Conservation (phyloP, 2,797 vertebrate species). For the Chromis chromis region DNA sequence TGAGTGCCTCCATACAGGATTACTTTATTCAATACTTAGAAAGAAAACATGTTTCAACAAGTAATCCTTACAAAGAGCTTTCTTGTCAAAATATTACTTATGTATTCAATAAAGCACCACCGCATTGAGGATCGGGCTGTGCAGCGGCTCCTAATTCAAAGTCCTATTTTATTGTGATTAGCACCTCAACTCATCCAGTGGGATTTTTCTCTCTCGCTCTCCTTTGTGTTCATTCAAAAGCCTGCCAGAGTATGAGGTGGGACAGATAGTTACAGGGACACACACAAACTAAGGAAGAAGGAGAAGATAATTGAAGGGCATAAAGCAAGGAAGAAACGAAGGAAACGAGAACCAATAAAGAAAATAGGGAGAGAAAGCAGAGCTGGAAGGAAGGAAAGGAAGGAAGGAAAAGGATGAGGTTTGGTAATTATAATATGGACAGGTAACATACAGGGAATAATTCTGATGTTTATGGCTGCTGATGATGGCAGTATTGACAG, state of each 20-base stretch:
- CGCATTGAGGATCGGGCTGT: background rate
- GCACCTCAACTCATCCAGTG: constrained; percentile 30
- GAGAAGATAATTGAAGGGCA: constrained; percentile 23
- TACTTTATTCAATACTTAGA: constrained; percentile 49
- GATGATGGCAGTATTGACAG: constrained; percentile 45
- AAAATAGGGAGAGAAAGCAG: background rate
- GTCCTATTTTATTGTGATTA: constrained; percentile 55
- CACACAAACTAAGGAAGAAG: background rate
- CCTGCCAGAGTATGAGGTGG: constrained; percentile 15
- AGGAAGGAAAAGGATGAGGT: constrained; percentile 3
- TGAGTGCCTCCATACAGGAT: constrained; percentile 46
- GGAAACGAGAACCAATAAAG: constrained; percentile 1
- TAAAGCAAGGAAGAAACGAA: constrained; percentile 15
- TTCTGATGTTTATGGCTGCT: constrained; percentile 39
- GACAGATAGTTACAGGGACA: constrained; percentile 4
- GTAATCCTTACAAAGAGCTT: constrained; percentile 58
- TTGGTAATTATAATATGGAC: constrained; percentile 4
- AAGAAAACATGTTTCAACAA: constrained; percentile 58
- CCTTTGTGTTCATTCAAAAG: constrained; percentile 44
- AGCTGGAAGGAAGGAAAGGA: constrained; percentile 8
- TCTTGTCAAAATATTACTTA: constrained; percentile 42
- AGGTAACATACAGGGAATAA: constrained; percentile 30
- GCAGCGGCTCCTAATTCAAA: constrained; percentile 46
- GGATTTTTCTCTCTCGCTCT: constrained; percentile 11
- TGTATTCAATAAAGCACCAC: constrained; percentile 39